Conservation (phyloP, 1,140 invertebrate species). For the Danaus melanippus region DNA sequence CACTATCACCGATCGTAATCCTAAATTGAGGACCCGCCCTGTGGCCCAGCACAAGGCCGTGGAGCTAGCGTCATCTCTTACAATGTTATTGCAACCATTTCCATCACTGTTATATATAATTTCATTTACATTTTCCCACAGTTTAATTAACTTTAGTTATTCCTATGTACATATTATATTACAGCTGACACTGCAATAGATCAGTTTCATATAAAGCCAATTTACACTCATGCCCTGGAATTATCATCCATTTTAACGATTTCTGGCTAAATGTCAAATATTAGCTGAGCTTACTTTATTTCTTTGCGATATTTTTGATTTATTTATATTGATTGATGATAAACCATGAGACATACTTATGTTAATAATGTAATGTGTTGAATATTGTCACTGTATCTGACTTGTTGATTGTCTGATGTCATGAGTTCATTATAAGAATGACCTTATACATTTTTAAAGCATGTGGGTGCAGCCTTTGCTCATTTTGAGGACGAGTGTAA, state of each 20-base stretch:
- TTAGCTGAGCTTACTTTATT: background rate
- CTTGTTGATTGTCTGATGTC: slow-evolving; percentile 12
- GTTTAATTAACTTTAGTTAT: no score
- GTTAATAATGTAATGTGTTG: no score
- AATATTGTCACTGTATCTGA: background rate
- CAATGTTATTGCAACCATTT: background rate
- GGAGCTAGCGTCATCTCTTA: slow-evolving; percentile 21
- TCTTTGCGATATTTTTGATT: background rate
- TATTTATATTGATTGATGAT: no score
- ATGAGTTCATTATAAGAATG: slow-evolving; percentile 19
- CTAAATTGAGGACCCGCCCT: slow-evolving; percentile 53
- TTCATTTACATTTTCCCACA: no score
- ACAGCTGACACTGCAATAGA: no score
- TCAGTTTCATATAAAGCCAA: no score
- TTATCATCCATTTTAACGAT: no score
- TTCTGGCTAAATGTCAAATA: no score
- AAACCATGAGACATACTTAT: no score
- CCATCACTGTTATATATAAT: no score
- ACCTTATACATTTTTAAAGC: slow-evolving; percentile 13
- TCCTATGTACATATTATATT: no score
- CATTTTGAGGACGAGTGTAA: slow-evolving; percentile 10
- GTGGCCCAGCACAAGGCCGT: slow-evolving; percentile 26
- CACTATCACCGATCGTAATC: slow-evolving; percentile 37
- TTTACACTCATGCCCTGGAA: no score
- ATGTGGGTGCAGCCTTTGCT: slow-evolving; percentile 16